Base-by-base conservation (phyloP, 2,888 invertebrate genomes). In the Tetragonula carbonaria region DNA sequence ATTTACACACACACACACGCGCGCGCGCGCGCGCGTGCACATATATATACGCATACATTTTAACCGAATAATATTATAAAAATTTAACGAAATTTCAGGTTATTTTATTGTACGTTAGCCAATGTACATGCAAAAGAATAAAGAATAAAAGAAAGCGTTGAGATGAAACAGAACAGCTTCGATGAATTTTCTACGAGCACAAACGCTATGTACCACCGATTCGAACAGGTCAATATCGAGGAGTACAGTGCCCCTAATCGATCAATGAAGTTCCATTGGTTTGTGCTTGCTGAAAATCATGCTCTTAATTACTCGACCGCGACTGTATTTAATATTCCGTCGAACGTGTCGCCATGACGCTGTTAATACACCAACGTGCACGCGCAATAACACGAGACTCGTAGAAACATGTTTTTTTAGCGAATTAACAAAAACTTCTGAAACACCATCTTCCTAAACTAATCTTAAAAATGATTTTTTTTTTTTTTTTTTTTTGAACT, bases 221-320 rank as follows among this genome's bases (percentile, higher is more conserved):
- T 70, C 38, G 28, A 70, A 68, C 71, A 51, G 66, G 53, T 57
- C 74, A 71, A 65, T 74, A 74, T 66, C 45, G 55, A 50, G 45
- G 57, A 82, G 70, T 66, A 72, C 74, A 67, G 70, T 75, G 71
- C 67, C 67, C 38, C 66, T 75, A 71, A 82, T 82, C 80, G 80
- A 83, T 76, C 80, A 57, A 75, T 62, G 63, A 68, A 62, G 55
- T 62, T 70, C 28, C n/a, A 73, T 66, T 55, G 59, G 68, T 63
- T 72, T 33, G 66, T 82, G 57, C 57, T 78, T 23, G 71, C 28
- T 57, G 72, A 65, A 62, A 71, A 75, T 55, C 53, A 28, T 76
- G 55, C 59, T 80, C 62, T 23, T 76, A 80, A 76, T 81, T 78
- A 72, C n/a, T 55, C n/a, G 21, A 45, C 63, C 18, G n/a, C 62